These are phyloP conservation scores for Clarias gariepinus DNA, from an alignment of 2,113 vertebrate species.

Conservation along the genomic window DNA sequence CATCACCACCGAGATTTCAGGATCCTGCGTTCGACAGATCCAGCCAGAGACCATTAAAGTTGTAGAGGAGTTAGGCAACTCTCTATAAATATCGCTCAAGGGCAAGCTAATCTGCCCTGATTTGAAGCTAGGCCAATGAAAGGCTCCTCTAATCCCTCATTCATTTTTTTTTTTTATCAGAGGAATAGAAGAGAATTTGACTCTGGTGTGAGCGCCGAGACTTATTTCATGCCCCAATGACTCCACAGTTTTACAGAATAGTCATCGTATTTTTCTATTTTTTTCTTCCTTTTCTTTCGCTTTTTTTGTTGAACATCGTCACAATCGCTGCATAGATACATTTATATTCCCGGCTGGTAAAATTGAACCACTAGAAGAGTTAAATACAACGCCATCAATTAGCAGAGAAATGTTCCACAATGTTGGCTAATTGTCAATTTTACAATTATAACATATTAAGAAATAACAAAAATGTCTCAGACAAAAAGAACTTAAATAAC, in stretches of 20 bases:
- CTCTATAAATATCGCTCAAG: constrained; percentile 66
- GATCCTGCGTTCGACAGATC: neutral
- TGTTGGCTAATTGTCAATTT: neutral
- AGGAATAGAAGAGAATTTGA: constrained; percentile 63
- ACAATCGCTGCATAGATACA: neutral
- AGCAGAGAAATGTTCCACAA: neutral
- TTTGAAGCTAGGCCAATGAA: constrained; percentile 73
- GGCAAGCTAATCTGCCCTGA: constrained; percentile 73
- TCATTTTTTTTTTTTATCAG: constrained; percentile 59
- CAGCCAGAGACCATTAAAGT: neutral
- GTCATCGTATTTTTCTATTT: constrained; percentile 48
- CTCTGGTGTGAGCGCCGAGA: constrained; percentile 63
- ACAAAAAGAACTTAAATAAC: neutral
- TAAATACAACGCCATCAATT: constrained; percentile 34
- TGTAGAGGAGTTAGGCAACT: constrained; percentile 47
- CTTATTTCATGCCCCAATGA: constrained; percentile 72
- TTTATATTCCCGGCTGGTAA: neutral
- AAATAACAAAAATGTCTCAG: neutral
- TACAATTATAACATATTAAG: neutral
- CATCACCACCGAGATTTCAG: neutral
- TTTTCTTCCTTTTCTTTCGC: constrained; percentile 26
- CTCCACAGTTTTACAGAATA: constrained; percentile 71
- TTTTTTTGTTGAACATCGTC: neutral
- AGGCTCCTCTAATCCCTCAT: constrained; percentile 71
- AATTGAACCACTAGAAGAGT: neutral